These are phyloP conservation scores for Bursaphelenchus okinawaensis DNA, from an alignment of 2,888 invertebrate species.

Conservation along the genomic window DNA sequence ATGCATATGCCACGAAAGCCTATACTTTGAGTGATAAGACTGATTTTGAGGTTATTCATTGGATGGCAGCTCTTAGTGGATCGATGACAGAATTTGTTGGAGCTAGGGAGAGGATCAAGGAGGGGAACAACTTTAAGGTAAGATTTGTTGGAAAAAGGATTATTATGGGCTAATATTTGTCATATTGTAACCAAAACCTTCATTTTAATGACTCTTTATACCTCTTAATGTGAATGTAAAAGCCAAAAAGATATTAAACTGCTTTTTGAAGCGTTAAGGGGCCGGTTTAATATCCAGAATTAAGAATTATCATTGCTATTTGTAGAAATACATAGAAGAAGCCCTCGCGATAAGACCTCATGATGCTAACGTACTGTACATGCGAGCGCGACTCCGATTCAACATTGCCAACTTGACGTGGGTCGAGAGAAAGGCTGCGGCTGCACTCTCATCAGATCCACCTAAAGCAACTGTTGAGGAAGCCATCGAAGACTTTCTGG, in stretches of 20 bases:
- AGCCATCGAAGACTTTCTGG: conserved; percentile 26
- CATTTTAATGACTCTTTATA: too few species aligned
- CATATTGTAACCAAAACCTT: too few species aligned
- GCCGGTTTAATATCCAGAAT: too few species aligned
- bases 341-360: conserved; percentile 27
- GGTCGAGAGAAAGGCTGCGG: conserved; percentile 36
- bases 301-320: not conserved
- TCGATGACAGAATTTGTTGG: conserved; percentile 44
- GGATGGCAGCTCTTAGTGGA: conserved; percentile 50
- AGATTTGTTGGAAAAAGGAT: not conserved
- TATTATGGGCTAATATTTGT: too few species aligned
- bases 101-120: conserved; percentile 53
- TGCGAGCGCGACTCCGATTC: conserved; percentile 32
- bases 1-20: conserved; percentile 41
- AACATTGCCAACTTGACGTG: conserved; percentile 33
- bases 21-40: conserved; percentile 30
- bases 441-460: conserved; percentile 28
- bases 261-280: too few species aligned
- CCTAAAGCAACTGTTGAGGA: conserved; percentile 35
- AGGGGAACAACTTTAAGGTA: conserved; percentile 51
- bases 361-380: conserved; percentile 28
- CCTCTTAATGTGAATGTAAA: too few species aligned
- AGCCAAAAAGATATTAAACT: too few species aligned
- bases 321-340: conserved; percentile 45
- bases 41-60: conserved; percentile 44